Base-by-base conservation (phyloP, 2,113 vertebrate genomes). In the Acanthisitta chloris region DNA sequence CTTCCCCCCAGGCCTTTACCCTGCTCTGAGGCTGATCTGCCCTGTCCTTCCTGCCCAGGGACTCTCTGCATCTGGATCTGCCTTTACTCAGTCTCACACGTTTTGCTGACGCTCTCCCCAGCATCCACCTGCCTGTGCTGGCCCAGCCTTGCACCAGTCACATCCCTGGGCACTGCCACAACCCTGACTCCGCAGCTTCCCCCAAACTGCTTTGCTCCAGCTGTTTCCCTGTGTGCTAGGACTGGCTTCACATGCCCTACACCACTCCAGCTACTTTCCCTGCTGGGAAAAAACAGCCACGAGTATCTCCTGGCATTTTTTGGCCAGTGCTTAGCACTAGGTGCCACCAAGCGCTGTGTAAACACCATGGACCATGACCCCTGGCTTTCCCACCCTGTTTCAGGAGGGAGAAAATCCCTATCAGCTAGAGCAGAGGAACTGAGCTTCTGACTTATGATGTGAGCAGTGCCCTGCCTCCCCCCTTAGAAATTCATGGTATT, bases 281-380 rank as follows among this genome's bases (percentile, higher is more conserved):
- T 42, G 24, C 40, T 62, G 42, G 25, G 40, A 74, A 73, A 73
- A 34, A 66, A 17, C 51, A 69, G 26, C 14, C 40, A 33, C 48
- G 43, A 25, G 6, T 23, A 42, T 66, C 36, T 77, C 7, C 23
- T n/a, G 25, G 14, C 14, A 4, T 26, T 45, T 90, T 76, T 67
- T 40, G 25, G n/a, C 16, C 19, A 11, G 36, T 8, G 4, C n/a
- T 84, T 0, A 0, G 25, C 13, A 65, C 36, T n/a, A 66, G 11
- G 45, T 61, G 34, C 51, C 46, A 69, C 31, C 43, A 62, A 66
- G 43, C 33, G 33, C 17, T 24, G 20, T 1, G 2, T 42, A 43
- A 74, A 55, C 17, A 72, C 33, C 31, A 29, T 4, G 10, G 48
- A 38, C n/a, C 20, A 4, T 4, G 29, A 83, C 29, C 33, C 15